Conservation (phyloP, 2,888 invertebrate genomes). For the Ectemnius continuus region DNA sequence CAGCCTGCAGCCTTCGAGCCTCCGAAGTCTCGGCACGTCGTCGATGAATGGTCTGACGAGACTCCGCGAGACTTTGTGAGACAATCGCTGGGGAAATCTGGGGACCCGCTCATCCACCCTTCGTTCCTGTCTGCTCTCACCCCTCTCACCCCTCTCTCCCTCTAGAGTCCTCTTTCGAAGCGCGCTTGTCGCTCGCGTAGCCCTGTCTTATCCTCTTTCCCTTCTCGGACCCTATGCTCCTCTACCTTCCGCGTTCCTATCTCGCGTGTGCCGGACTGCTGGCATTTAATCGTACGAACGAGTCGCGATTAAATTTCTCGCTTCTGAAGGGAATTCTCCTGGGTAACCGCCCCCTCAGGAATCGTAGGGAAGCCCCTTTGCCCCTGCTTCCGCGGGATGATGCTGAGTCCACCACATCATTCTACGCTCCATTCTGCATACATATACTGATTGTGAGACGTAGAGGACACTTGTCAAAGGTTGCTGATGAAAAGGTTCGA, state of each 20-base stretch:
- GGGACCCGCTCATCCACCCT: constrained; percentile 65
- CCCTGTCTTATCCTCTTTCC: constrained; percentile 39
- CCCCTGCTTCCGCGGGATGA: neutral
- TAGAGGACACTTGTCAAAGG: no score
- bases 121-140: constrained; percentile 39
- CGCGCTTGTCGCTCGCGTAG: constrained; percentile 28
- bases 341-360: constrained; percentile 31
- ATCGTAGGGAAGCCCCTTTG: constrained; percentile 21
- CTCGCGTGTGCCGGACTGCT: constrained; percentile 41
- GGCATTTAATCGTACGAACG: constrained; percentile 60
- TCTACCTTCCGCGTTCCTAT: constrained; percentile 31
- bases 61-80: constrained; percentile 73
- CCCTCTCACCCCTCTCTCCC: constrained; percentile 28
- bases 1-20: constrained; percentile 52
- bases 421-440: no score
- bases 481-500: no score
- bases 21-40: constrained; percentile 75
- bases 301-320: constrained; percentile 62
- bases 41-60: constrained; percentile 77
- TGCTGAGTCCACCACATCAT: no score
- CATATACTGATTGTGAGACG: no score
- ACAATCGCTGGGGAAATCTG: constrained; percentile 78
- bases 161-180: constrained; percentile 34
- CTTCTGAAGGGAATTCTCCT: constrained; percentile 35
- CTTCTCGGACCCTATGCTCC: constrained; percentile 21